Conservation (phyloP, 1,140 invertebrate species). For the Nephila pilipes region DNA sequence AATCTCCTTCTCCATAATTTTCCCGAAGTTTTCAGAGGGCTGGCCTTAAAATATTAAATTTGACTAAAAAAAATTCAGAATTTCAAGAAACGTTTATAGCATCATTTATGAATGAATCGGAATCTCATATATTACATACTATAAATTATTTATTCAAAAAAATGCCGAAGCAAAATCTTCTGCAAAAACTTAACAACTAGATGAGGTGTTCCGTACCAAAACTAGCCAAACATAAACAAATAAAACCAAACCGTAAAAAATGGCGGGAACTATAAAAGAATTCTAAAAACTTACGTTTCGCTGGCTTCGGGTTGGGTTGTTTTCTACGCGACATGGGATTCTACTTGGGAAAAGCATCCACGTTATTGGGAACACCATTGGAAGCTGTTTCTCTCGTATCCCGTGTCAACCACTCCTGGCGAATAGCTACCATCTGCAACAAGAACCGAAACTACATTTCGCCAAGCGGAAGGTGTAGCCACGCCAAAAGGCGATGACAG, state of each 20-base stretch:
- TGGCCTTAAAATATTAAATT: no score
- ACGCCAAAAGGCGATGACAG: slow-evolving; percentile 26
- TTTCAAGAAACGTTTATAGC: no score
- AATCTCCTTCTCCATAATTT: no score
- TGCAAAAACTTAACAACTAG: no score
- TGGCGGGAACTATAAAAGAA: background rate
- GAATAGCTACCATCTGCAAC: background rate
- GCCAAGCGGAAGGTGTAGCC: slow-evolving; percentile 4
- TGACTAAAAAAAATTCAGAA: no score
- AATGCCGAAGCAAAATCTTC: no score
- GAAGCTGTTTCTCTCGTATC: slow-evolving; percentile 54
- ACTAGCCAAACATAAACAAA: background rate
- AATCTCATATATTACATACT: no score
- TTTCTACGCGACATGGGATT: slow-evolving; percentile 68
- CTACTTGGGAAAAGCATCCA: slow-evolving; percentile 35
- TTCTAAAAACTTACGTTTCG: slow-evolving; percentile 55
- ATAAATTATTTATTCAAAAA: no score
- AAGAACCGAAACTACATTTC: slow-evolving; percentile 15
- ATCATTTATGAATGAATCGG: no score
- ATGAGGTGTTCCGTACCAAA: no score
- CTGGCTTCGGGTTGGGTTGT: slow-evolving; percentile 67
- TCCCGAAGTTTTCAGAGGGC: no score
- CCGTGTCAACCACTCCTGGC: slow-evolving; percentile 47
- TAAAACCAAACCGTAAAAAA: background rate
- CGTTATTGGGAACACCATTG: slow-evolving; percentile 34